Percentiles rank a stretch among this genome's conserved stretches.
Conservation (phyloP, 2,888 invertebrate genomes). For the Apamea crenata region DNA sequence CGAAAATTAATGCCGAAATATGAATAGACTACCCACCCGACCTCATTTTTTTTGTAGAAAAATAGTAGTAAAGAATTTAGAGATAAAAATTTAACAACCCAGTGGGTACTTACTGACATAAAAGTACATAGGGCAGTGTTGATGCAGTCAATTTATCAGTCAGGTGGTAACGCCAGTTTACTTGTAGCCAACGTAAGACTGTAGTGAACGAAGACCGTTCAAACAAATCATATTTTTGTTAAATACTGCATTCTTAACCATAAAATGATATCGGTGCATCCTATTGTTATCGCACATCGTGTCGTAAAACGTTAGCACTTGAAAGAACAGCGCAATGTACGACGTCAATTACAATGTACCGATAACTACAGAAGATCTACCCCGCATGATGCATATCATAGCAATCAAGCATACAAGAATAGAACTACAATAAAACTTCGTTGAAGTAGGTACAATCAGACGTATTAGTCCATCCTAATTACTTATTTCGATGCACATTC, state of each 20-base stretch:
- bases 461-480: not conserved
- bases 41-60: not conserved
- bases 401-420: not conserved
- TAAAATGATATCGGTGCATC: constrained; percentile 6
- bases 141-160: not conserved
- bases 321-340: not conserved
- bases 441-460: not conserved
- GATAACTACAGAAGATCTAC: constrained; percentile 5
- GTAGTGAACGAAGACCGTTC: not conserved
- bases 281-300: constrained; percentile 5
- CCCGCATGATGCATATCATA: too few relatives aligned
- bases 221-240: constrained; percentile 3
- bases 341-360: not conserved
- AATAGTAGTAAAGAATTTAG: not conserved
- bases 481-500: not conserved
- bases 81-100: not conserved
- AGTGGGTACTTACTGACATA: not conserved
- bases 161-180: not conserved
- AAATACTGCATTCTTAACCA: not conserved
- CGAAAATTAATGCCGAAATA: not conserved
- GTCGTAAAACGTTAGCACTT: constrained; percentile 30
- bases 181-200: not conserved
- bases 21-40: not conserved
- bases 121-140: not conserved
- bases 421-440: not conserved